Conservation (phyloP, 23 tunicate species). For the Styela clava region DNA sequence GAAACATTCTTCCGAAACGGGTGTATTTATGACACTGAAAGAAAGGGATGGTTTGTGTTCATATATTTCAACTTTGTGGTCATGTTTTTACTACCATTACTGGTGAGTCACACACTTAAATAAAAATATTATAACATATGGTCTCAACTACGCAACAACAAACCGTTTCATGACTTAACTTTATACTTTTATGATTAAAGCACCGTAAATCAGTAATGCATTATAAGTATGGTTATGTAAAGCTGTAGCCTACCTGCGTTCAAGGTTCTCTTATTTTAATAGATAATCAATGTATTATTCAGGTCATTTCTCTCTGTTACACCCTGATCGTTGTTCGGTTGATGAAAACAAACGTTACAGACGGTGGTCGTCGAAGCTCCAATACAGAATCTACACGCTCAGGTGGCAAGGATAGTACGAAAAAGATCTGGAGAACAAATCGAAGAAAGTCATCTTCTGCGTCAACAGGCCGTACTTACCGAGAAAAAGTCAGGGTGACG, state of each 20-base stretch:
- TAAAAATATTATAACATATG: too few relatives aligned
- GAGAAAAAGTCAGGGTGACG: conserved; percentile 63
- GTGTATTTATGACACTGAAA: not conserved
- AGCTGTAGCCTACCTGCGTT: too few relatives aligned
- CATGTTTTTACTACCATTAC: conserved; percentile 51
- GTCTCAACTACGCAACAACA: too few relatives aligned
- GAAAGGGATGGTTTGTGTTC: conserved; percentile 35
- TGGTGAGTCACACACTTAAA: conserved; percentile 55
- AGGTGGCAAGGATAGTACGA: not conserved
- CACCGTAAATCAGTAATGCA: too few relatives aligned
- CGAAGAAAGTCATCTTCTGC: conserved; percentile 6
- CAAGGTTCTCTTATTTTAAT: too few relatives aligned
- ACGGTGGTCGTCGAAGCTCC: not conserved
- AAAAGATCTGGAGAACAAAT: not conserved
- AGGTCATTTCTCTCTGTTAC: conserved; percentile 70
- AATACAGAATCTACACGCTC: not conserved
- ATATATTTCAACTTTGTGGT: conserved; percentile 39
- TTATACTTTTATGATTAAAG: too few relatives aligned
- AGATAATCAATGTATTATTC: too few relatives aligned
- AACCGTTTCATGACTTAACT: too few relatives aligned
- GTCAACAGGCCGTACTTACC: conserved; percentile 31
- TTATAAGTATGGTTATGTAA: too few relatives aligned
- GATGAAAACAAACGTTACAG: conserved; percentile 7
- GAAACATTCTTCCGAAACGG: not conserved
- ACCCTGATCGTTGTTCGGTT: conserved; percentile 53